Evolutionary conservation across 2,888 invertebrate species (phyloP), one percentile per base, ranked within the genome.

Genomic region (Fabriciana adippe): DNA sequence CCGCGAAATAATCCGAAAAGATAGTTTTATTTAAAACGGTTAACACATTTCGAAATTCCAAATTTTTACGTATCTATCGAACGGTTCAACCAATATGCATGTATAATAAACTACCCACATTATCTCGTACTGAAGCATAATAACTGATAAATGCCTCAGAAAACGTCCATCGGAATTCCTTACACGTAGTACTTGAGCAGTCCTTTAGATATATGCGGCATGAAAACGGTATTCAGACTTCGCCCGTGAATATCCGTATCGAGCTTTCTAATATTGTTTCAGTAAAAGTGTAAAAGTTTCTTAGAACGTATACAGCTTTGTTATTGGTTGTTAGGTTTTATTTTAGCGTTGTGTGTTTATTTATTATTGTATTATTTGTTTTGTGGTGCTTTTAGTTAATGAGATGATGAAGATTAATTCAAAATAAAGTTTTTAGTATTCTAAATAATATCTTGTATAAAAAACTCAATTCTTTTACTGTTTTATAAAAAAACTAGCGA

Each of bases 201-300:
- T 68, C 68, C 47, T 66, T 69, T 48, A 66, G 69, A 73, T 69
- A 68, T 71, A 69, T 69, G 67, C 61, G 66, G 66, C 70, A 47
- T 66, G 55, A 55, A 55, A 55, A 55, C 45, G 64, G 66, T 64
- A 65, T 67, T 71, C 67, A 8, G 69, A 47, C 15, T 55, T 63
- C 68, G 59, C 35, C 35, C 55, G 55, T 55, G 55, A 55, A 55
- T 55, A 55, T 55, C 55, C 35, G 13, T 35, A 55, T 55, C 31
- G 55, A 55, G 55, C 55, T 55, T 55, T 55, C 35, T 55, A 55
- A 55, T 55, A 55, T 55, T 41, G 35, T 41, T 41, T 41, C 35
- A 41, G 35, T 41, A 41, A 35, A 55, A 55, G 35, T 55, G 55
- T 55, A 35, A 55, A 35, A 35, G 55, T 16, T 35, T 41, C 11